Evolutionary conservation across 2,888 invertebrate species (phyloP), one percentile per base, ranked within the genome.

Genomic region (Spodoptera littoralis): DNA sequence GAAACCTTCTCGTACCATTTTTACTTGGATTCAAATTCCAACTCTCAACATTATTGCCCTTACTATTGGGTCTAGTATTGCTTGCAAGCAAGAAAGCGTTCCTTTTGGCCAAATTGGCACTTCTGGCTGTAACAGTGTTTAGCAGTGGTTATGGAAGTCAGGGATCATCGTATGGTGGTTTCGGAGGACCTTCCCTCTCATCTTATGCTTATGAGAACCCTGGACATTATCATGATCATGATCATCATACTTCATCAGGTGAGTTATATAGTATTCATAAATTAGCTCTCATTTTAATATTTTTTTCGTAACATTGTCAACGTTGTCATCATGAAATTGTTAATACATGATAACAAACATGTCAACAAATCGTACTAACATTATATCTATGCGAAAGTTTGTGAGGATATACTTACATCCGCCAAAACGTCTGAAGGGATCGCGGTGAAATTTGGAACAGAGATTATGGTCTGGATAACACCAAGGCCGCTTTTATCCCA

Each of bases 11-110:
- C n/a, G 91, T 98, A 18, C 98, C 98, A 27, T 96, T 97, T 79
- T 94, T 98, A 1, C 93, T 98, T 11, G 98, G 97, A 8, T 95
- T 98, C 75, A 98, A 98, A 90, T 97, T 98, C 83, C 97, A 97
- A 83, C 90, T 97, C 48, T 96, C 96, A 1, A 97, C 97, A 0
- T 86, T 98, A 64, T 90, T 98, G 13, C 98, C 98, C 0, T 84
- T 98, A 55, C 83, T 98, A 9, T 96, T 98, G 68, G 97, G 97
- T 1, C 84, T 96, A 9, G 88, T 98, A 44, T 95, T 97, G 50
- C 81, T 98, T 47, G 92, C 97, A 3, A 96, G 97, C 22, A 98
- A 97, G 83, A 98, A 98, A 83, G 97, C 97, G 0, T 95, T 97
- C 49, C 84, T 98, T 2, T 83, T 98, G 13, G 97, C 97, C 50